Percentiles rank a stretch among this genome's conserved stretches.
Conservation (phyloP, 2,113 vertebrate species). For the Hyperoodon ampullatus region DNA sequence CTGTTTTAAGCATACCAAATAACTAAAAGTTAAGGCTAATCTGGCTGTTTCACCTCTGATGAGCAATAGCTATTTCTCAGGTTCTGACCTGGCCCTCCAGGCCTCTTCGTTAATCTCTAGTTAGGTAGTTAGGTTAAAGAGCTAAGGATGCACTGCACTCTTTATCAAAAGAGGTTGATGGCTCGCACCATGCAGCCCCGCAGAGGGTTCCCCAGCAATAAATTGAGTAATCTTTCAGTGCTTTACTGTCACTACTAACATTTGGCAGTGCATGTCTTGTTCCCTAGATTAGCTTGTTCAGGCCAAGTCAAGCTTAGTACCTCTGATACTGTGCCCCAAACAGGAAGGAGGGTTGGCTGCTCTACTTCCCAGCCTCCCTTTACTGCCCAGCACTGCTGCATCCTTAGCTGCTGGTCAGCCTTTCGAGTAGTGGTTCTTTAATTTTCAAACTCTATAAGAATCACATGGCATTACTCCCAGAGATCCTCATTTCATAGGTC, state of each 20-base stretch:
- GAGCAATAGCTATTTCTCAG: background rate
- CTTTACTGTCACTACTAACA: background rate
- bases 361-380: background rate
- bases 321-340: background rate
- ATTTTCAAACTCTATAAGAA: background rate
- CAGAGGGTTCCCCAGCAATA: background rate
- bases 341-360: background rate
- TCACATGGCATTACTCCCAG: background rate
- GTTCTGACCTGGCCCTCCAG: background rate
- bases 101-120: background rate
- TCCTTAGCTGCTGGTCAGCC: background rate
- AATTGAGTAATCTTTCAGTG: background rate
- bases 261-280: background rate
- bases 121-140: background rate
- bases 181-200: background rate
- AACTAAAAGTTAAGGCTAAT: background rate
- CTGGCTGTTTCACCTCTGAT: background rate
- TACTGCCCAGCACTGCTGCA: background rate
- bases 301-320: background rate
- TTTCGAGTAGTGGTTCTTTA: background rate
- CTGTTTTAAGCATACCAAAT: background rate
- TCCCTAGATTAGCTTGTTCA: background rate
- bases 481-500: background rate
- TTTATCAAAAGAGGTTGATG: background rate
- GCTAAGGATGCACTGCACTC: background rate